Evolutionary conservation across 2,113 vertebrate species (phyloP).

Genomic region (Pomatorhinus ruficollis): DNA sequence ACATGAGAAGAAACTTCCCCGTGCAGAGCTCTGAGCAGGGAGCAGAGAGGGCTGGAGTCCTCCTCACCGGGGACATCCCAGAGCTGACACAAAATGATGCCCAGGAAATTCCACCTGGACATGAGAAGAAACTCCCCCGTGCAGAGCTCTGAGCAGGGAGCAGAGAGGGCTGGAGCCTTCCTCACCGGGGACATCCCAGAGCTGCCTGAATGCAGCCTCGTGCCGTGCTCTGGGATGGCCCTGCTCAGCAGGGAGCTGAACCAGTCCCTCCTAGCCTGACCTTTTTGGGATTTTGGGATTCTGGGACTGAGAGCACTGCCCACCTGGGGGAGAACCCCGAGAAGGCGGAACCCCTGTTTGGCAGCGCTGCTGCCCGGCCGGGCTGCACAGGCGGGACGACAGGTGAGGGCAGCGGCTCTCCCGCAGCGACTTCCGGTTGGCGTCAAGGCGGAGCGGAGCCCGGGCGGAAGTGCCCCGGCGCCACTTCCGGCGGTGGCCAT

Average conservation of each 20-base stretch:
- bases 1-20: background rate
- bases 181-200: background rate
- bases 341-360: accelerated
- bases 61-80: background rate
- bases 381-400: accelerated
- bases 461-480: accelerated
- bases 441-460: accelerated
- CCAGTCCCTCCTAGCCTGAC: background rate
- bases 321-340: accelerated
- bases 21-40: background rate
- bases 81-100: background rate
- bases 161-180: background rate
- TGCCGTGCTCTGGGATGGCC: background rate
- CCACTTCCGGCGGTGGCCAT: constrained; percentile 28
- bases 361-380: accelerated
- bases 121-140: background rate
- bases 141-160: background rate
- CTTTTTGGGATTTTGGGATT: background rate
- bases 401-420: accelerated
- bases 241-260: background rate
- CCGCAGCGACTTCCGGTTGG: accelerated
- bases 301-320: accelerated
- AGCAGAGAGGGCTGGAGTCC: background rate
- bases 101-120: background rate
- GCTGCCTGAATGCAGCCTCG: no score